Percentiles rank a stretch among this genome's conserved stretches.
These are phyloP conservation scores for Erpetoichthys calabaricus DNA, from an alignment of 2,797 vertebrate genomes.

Conservation along the genomic window DNA sequence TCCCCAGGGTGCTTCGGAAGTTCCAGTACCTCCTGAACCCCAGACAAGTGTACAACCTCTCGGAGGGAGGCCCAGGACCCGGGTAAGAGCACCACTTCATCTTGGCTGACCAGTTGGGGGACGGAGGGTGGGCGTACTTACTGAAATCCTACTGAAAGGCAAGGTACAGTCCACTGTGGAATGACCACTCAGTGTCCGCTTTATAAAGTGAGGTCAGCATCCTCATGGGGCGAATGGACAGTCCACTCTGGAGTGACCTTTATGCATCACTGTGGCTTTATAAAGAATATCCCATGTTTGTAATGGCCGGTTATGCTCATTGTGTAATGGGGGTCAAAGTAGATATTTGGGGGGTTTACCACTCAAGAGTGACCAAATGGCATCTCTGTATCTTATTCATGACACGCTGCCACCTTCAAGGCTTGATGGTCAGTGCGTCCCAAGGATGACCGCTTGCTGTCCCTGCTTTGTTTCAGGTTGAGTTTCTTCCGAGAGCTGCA, in stretches of 20 bases:
- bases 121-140: neutral
- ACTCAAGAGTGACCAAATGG: neutral
- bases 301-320: neutral
- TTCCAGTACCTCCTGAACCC: slow-evolving; percentile 83
- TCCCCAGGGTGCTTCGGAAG: slow-evolving; percentile 70
- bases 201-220: too few relatives aligned
- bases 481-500: slow-evolving; percentile 69
- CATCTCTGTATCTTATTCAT: slow-evolving; percentile 1
- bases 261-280: too few relatives aligned
- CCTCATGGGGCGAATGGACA: too few relatives aligned
- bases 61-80: slow-evolving; percentile 61
- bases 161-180: neutral
- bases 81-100: slow-evolving; percentile 46
- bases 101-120: neutral
- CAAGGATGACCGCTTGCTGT: too few relatives aligned
- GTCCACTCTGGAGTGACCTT: too few relatives aligned
- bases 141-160: neutral
- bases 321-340: neutral
- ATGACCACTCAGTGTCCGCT: too few relatives aligned
- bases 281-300: too few relatives aligned
- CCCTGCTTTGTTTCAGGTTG: slow-evolving; percentile 43
- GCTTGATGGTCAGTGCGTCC: too few relatives aligned
- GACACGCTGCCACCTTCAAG: neutral
- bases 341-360: neutral
- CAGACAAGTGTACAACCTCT: slow-evolving; percentile 76